Conservation (phyloP, 2,797 vertebrate genomes). For the Antrozous pallidus region DNA sequence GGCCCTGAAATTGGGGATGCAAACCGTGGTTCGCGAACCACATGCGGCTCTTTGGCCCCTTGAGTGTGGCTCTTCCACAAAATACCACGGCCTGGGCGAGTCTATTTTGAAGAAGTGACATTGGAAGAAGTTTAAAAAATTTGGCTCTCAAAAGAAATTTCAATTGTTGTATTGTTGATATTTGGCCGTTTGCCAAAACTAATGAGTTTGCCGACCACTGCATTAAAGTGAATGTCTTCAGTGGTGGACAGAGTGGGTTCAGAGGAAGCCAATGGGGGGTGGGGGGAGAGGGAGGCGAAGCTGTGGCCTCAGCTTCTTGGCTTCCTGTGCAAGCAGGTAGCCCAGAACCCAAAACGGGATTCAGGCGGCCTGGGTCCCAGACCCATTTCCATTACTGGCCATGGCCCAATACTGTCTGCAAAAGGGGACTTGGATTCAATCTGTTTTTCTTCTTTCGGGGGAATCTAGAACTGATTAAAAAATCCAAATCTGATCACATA, state of each 20-base stretch:
- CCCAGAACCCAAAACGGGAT: not conserved
- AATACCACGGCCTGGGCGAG: too few relatives aligned
- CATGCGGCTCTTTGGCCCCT: too few relatives aligned
- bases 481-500: not conserved
- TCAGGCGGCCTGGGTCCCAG: not conserved
- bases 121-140: too few relatives aligned
- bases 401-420: not conserved
- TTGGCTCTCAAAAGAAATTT: too few relatives aligned
- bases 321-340: not conserved
- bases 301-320: not conserved
- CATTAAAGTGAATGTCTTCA: not conserved
- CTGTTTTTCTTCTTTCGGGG: not conserved
- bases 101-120: too few relatives aligned
- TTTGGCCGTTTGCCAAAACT: too few relatives aligned
- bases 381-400: not conserved
- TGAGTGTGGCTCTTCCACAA: too few relatives aligned
- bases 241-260: not conserved
- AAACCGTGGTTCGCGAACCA: too few relatives aligned
- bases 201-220: too few relatives aligned
- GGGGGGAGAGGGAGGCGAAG: not conserved
- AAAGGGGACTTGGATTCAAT: not conserved
- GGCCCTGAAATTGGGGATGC: not conserved
- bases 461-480: not conserved
- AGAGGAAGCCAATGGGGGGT: not conserved
- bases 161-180: too few relatives aligned